Base-by-base conservation (phyloP, 2,888 invertebrate species). In the Apoda limacodes region DNA sequence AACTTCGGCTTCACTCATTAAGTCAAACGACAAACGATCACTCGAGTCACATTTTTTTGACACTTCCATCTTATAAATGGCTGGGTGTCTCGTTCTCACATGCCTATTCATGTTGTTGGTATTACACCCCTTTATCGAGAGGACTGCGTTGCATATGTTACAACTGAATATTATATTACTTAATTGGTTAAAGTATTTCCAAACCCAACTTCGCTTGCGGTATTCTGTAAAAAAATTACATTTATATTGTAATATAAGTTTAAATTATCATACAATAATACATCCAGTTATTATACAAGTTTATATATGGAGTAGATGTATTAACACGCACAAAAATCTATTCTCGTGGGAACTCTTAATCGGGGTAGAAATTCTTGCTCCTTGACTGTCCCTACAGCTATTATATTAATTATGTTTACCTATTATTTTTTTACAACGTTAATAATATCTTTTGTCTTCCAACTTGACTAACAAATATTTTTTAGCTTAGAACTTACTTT, bases 51-150 rank as follows among this genome's bases (percentile, higher is more conserved):
- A n/a, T 19, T 58, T 57, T 28, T 47, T 52, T 1, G 45, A 46
- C 2, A 67, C 56, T 38, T 78, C 78, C 0, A 49, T 37, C 28
- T 58, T 56, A 31, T 61, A 80, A 1, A 67, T 47, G 0, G 46
- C 53, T 0, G 68, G 65, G 38, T 80, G 80, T 7, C 65, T 55
- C 0, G 72, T 63, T 4, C 69, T 44, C 13, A 80, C 61, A 12
- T 80, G 80, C 0, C 80, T 53, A 43, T 80, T 80, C 72, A 80
- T 66, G 28, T 80, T 80, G 44, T 80, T 80, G 0, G 75, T 72
- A 37, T 80, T 80, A 34, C 71, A 76, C 1, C 75, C 78, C 34
- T 78, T 78, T 40, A 78, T 80, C 3, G 80, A 80, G 1, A 80
- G 48, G 3, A 75, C 72, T 0, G 66, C 70, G 15, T 61, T 64